Evolutionary conservation across 2,797 vertebrate species (phyloP).

Genomic region (Sebastes ruberrimus): DNA sequence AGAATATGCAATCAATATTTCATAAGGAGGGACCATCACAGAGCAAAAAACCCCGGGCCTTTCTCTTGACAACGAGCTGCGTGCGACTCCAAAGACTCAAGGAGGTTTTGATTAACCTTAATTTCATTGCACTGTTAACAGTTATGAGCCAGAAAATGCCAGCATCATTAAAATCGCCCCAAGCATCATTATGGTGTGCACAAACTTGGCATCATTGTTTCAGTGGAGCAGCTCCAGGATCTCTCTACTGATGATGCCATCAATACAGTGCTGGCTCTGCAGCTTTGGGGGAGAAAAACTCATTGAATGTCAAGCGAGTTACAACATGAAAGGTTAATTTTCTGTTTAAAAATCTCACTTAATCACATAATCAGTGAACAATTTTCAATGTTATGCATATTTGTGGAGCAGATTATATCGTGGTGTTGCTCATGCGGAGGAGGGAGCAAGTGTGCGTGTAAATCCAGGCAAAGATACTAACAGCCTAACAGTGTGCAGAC

Average conservation of each 20-base stretch:
- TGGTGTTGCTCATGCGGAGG: background rate
- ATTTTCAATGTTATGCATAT: background rate
- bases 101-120: conserved; percentile 13
- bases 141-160: conserved; percentile 26
- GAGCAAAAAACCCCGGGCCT: background rate
- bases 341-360: background rate
- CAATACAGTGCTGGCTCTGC: conserved; percentile 12
- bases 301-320: background rate
- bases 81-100: background rate
- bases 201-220: conserved; percentile 17
- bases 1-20: background rate
- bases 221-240: background rate
- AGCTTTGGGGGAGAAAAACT: background rate
- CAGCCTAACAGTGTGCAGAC: background rate
- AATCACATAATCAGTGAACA: background rate
- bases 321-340: background rate
- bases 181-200: background rate
- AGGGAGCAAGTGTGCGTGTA: background rate
- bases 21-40: background rate
- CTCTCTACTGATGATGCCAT: conserved; percentile 7
- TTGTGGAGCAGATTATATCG: background rate
- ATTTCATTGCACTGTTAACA: background rate
- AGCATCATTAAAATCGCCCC: conserved; percentile 24
- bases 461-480: background rate
- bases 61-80: background rate